A percentile compares a stretch with the other conserved stretches of the same genome.
Evolutionary conservation across 2,797 vertebrate species (phyloP).

Genomic region (Gobio occitaniae): DNA sequence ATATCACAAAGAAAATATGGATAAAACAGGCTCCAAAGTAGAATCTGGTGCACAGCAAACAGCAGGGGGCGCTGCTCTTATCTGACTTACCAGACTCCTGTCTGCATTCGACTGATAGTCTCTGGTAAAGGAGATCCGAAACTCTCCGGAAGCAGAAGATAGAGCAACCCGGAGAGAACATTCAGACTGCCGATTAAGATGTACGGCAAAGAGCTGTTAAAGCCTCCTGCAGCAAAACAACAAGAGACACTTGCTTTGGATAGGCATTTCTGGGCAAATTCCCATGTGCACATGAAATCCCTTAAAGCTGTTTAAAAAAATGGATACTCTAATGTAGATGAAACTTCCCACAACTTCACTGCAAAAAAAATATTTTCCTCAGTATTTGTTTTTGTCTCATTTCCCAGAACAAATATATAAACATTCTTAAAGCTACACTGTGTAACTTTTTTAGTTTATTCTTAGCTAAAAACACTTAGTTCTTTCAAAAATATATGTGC

Average conservation of each 20-base stretch:
- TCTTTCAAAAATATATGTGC: too few species aligned
- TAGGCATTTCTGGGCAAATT: background rate
- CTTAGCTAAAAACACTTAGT: too few species aligned
- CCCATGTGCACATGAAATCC: too few species aligned
- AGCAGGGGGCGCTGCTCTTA: background rate
- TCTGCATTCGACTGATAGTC: slow-evolving; percentile 86
- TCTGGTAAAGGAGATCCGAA: slow-evolving; percentile 87
- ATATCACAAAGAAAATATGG: background rate
- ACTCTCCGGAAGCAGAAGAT: slow-evolving; percentile 92
- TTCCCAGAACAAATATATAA: background rate
- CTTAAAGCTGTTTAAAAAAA: too few species aligned
- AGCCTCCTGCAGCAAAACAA: slow-evolving; percentile 79
- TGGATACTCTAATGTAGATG: background rate
- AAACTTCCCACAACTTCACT: background rate
- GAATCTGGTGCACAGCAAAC: background rate
- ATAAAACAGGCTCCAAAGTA: background rate
- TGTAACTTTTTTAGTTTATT: too few species aligned
- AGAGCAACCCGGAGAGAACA: slow-evolving; percentile 83
- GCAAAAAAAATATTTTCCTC: too few species aligned
- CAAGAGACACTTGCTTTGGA: background rate
- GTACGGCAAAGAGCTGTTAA: slow-evolving; percentile 87
- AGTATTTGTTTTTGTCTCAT: too few species aligned
- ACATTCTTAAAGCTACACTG: background rate
- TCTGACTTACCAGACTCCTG: slow-evolving; percentile 80
- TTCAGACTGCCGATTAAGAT: slow-evolving; percentile 90